Evolutionary conservation across 1,140 invertebrate species (phyloP).

Genomic region (Rhopalosiphum maidis): DNA sequence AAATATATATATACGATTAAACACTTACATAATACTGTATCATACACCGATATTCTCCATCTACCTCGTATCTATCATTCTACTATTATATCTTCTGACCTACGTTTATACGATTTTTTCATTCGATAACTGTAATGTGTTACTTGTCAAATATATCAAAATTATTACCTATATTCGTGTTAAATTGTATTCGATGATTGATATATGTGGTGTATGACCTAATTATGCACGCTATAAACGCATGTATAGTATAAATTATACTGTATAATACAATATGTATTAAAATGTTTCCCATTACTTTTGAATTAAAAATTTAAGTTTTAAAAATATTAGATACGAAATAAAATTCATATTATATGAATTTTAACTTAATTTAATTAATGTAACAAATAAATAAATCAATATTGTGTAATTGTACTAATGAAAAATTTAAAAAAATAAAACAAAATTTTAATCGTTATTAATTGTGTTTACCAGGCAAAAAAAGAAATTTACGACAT

Average conservation of each 20-base stretch:
- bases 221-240: background rate
- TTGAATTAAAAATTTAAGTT: background rate
- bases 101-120: background rate
- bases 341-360: background rate
- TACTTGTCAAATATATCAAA: background rate
- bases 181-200: background rate
- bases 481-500: conserved; percentile 96
- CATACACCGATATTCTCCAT: no score
- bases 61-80: no score
- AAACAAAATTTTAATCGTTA: background rate
- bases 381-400: background rate
- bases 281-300: background rate
- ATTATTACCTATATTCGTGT: background rate
- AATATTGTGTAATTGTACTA: conserved; percentile 58
- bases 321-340: background rate
- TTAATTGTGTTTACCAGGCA: conserved; percentile 72
- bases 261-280: background rate
- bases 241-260: background rate
- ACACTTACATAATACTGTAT: no score
- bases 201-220: background rate
- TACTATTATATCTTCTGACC: no score
- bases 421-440: no score
- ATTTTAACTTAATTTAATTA: no score
- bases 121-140: background rate
- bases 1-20: no score